Percentiles rank a stretch among this genome's conserved stretches.
Evolutionary conservation across 2,888 invertebrate species (phyloP).

Genomic region (Orthosia gracilis): DNA sequence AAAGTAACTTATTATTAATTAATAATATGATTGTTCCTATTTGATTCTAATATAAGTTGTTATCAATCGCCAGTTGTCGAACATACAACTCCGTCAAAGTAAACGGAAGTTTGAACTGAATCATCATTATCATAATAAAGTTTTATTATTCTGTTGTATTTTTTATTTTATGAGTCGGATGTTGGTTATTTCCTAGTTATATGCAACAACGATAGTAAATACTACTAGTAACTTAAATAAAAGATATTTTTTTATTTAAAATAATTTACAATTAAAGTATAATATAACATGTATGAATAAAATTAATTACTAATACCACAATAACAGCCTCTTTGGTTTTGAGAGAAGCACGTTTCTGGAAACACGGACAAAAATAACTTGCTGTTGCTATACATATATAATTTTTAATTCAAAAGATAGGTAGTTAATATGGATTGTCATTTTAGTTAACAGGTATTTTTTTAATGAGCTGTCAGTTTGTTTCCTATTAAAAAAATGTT

Average conservation of each 20-base stretch:
- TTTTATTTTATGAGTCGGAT: background rate
- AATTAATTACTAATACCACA: conserved; percentile 18
- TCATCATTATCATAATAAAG: background rate
- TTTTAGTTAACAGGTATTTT: too few relatives aligned
- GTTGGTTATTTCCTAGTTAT: background rate
- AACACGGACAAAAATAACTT: background rate
- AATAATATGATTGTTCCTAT: background rate
- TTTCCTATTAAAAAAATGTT: too few relatives aligned
- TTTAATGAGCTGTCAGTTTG: too few relatives aligned
- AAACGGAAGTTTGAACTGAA: conserved; percentile 3
- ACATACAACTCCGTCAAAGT: background rate
- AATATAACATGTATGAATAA: background rate
- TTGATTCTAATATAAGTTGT: background rate
- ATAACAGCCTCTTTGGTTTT: conserved; percentile 24
- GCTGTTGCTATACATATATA: background rate
- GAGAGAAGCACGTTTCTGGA: background rate
- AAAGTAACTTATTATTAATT: too few relatives aligned
- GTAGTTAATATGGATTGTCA: too few relatives aligned
- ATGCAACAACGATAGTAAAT: too few relatives aligned
- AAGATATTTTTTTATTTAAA: too few relatives aligned
- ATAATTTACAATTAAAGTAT: too few relatives aligned
- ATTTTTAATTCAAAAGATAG: background rate
- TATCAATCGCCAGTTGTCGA: background rate
- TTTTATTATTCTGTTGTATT: background rate
- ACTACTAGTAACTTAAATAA: too few relatives aligned